Evolutionary conservation across 2,113 vertebrate species (phyloP).

Genomic region (Aptenodytes patagonicus): DNA sequence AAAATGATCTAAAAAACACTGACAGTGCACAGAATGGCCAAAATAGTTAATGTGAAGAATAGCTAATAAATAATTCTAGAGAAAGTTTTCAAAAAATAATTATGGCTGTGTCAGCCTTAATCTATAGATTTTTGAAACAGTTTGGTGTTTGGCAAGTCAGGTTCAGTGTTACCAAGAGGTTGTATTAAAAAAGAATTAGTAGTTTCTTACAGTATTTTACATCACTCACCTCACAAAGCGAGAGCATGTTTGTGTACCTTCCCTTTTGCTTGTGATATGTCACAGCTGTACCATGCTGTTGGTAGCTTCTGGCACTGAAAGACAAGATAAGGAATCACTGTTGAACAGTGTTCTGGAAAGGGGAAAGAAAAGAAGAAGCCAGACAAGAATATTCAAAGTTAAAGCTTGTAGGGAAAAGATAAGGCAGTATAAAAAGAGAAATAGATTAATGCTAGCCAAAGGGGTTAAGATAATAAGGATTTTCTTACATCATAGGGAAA

Average conservation of each 20-base stretch:
- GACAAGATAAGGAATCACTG: conserved; percentile 47
- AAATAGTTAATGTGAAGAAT: neutral
- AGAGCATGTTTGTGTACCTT: neutral
- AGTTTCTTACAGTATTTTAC: neutral
- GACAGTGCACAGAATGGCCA: neutral
- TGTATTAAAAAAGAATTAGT: neutral
- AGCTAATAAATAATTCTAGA: neutral
- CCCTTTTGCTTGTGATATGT: conserved; percentile 9
- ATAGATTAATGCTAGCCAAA: conserved; percentile 51
- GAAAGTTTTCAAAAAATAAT: neutral
- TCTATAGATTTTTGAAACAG: neutral
- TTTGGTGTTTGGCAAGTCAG: neutral
- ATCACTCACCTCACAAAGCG: neutral
- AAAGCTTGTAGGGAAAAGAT: conserved; percentile 50
- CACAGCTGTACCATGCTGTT: neutral
- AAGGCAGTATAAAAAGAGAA: conserved; percentile 48
- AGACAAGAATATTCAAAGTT: conserved; percentile 42
- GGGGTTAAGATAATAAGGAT: conserved; percentile 53
- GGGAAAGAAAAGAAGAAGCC: neutral
- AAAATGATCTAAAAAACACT: neutral
- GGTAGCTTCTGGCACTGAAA: conserved; percentile 49
- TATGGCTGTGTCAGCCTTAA: neutral
- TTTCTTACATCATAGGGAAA: conserved; percentile 28
- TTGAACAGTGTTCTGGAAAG: conserved; percentile 28
- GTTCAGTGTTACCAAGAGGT: neutral